A percentile compares a stretch with the other conserved stretches of the same genome.
phyloP scores from a whole-genome alignment of 2,888 invertebrate species.

The Tetropium fuscum region DNA sequence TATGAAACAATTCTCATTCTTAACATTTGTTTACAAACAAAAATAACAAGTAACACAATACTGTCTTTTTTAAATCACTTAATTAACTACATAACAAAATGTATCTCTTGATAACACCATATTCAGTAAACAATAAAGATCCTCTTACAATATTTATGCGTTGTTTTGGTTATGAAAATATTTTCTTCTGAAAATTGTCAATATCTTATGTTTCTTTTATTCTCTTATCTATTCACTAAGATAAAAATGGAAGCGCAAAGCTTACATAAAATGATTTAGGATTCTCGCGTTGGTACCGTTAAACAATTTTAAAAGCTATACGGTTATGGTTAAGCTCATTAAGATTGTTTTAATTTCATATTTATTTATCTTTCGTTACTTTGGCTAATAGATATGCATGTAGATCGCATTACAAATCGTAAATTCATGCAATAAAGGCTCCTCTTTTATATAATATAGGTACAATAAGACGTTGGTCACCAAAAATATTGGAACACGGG shows the following conservation, averaged over 20 bases:
- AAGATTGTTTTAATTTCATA: slow-evolving; percentile 48
- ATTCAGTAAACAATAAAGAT: slow-evolving; percentile 16
- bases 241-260: slow-evolving; percentile 51
- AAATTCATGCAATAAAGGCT: slow-evolving; percentile 13
- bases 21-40: slow-evolving; percentile 19
- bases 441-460: background rate
- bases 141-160: slow-evolving; percentile 23
- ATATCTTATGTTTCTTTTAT: slow-evolving; percentile 23
- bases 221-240: slow-evolving; percentile 32
- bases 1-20: slow-evolving; percentile 34
- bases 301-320: slow-evolving; percentile 60
- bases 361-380: slow-evolving; percentile 30
- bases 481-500: slow-evolving; percentile 6
- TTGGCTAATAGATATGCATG: slow-evolving; percentile 41
- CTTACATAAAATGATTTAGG: slow-evolving; percentile 45
- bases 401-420: slow-evolving; percentile 21
- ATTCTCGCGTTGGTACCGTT: slow-evolving; percentile 43
- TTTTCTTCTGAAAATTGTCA: slow-evolving; percentile 29
- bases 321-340: slow-evolving; percentile 56
- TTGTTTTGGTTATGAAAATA: slow-evolving; percentile 31
- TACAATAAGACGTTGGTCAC: slow-evolving; percentile 11
- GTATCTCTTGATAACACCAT: slow-evolving; percentile 16
- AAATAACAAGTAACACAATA: slow-evolving; percentile 49
- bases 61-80: slow-evolving; percentile 49
- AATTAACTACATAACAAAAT: slow-evolving; percentile 22